Evolutionary conservation across 92 coral and sea anemone genomes (phyloP).

Genomic region (Siderastrea radians): DNA sequence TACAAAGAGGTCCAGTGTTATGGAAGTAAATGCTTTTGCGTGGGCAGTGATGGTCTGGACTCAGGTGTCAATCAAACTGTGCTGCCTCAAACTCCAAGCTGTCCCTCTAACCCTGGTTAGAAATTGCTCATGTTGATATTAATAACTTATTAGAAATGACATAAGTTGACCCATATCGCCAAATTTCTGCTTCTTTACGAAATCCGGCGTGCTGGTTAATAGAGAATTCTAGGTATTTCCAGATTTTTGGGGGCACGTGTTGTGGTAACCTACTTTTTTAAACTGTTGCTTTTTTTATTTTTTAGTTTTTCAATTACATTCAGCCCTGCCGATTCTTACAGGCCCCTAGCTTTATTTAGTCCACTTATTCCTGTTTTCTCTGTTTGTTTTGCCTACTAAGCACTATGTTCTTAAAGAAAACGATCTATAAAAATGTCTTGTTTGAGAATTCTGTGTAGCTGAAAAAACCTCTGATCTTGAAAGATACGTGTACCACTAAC

Average conservation of each 20-base stretch:
- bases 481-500: neutral
- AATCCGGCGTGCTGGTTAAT: no score
- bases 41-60: slow-evolving; percentile 85
- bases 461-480: neutral
- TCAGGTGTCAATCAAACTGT: slow-evolving; percentile 46
- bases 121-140: neutral
- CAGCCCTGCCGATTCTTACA: no score
- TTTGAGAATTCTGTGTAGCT: neutral
- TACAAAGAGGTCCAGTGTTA: slow-evolving; percentile 91
- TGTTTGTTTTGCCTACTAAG: neutral
- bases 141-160: no score
- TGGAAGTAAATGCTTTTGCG: slow-evolving; percentile 85
- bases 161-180: no score
- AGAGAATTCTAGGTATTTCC: no score
- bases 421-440: neutral
- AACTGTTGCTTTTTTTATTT: no score
- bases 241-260: no score
- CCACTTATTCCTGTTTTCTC: neutral
- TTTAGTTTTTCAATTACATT: no score
- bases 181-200: no score
- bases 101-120: slow-evolving; percentile 47
- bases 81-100: slow-evolving; percentile 37
- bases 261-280: no score
- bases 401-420: neutral
- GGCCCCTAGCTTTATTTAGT: no score